Evolutionary conservation across 2,797 vertebrate species (phyloP).

Genomic region (Oreonectes daqikongensis): DNA sequence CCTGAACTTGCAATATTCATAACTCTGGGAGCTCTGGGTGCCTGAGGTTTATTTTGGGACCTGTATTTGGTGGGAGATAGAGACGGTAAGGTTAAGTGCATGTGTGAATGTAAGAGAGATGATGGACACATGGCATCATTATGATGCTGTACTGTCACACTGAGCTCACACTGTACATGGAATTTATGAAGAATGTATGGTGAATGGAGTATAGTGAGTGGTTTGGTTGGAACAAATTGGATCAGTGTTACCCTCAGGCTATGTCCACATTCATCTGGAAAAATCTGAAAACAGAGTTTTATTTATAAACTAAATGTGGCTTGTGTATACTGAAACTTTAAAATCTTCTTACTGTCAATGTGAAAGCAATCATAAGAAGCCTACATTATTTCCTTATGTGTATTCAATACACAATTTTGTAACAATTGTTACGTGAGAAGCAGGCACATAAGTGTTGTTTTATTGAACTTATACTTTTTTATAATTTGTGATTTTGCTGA

Average conservation of each 20-base stretch:
- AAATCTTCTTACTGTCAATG: background rate
- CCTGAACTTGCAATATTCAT: slow-evolving; percentile 78
- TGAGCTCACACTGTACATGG: background rate
- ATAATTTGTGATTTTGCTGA: too few species aligned
- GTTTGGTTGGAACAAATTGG: slow-evolving; percentile 6
- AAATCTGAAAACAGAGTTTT: background rate
- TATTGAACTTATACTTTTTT: too few species aligned
- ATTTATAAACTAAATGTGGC: background rate
- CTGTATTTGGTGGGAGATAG: slow-evolving; percentile 65
- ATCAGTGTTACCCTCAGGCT: background rate
- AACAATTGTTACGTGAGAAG: too few species aligned
- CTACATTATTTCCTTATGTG: background rate
- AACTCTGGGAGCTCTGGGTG: slow-evolving; percentile 64
- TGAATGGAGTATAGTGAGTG: background rate
- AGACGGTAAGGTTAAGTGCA: slow-evolving; percentile 33
- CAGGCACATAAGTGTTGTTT: too few species aligned
- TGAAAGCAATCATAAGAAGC: background rate
- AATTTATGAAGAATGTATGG: slow-evolving; percentile 25
- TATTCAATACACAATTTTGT: background rate
- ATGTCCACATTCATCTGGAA: background rate
- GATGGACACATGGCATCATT: slow-evolving; percentile 45
- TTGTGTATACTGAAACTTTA: background rate
- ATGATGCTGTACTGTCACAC: slow-evolving; percentile 29
- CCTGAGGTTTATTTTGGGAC: slow-evolving; percentile 72
- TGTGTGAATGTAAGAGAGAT: slow-evolving; percentile 25